Percentiles rank a stretch among this genome's conserved stretches.
These are phyloP conservation scores for Gymnocheta viridis DNA, from an alignment of 2,888 invertebrate species.

Conservation along the genomic window DNA sequence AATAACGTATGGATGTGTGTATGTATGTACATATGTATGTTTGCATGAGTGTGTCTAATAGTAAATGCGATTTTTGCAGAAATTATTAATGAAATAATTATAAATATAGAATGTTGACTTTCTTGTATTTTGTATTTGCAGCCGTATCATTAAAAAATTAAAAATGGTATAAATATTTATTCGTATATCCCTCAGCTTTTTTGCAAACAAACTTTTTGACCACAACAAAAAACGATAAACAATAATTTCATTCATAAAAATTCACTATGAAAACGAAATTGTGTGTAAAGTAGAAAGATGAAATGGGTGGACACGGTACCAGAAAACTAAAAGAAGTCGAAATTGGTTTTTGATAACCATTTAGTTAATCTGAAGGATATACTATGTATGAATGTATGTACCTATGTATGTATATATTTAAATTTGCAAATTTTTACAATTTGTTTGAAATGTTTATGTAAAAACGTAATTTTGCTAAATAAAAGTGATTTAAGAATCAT, in stretches of 20 bases:
- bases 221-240: conserved; percentile 4
- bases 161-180: neutral
- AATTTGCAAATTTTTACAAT: too few relatives aligned
- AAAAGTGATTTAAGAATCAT: too few relatives aligned
- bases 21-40: neutral
- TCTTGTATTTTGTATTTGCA: conserved; percentile 2
- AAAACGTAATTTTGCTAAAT: too few relatives aligned
- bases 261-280: neutral
- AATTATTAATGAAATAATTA: conserved; percentile 17
- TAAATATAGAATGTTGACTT: conserved; percentile 25
- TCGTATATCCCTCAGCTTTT: conserved; percentile 18
- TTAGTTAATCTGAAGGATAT: too few relatives aligned
- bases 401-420: too few relatives aligned
- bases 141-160: conserved; percentile 3
- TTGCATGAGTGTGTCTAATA: conserved; percentile 28
- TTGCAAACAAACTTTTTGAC: neutral
- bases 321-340: neutral
- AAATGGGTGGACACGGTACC: neutral
- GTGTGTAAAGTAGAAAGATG: too few relatives aligned
- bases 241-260: conserved; percentile 52
- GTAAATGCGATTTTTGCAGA: conserved; percentile 16
- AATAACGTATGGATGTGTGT: neutral
- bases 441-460: too few relatives aligned
- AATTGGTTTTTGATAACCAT: too few relatives aligned
- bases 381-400: too few relatives aligned